phyloP scores from a whole-genome alignment of 2,797 vertebrate genomes.

The Anableps anableps region DNA sequence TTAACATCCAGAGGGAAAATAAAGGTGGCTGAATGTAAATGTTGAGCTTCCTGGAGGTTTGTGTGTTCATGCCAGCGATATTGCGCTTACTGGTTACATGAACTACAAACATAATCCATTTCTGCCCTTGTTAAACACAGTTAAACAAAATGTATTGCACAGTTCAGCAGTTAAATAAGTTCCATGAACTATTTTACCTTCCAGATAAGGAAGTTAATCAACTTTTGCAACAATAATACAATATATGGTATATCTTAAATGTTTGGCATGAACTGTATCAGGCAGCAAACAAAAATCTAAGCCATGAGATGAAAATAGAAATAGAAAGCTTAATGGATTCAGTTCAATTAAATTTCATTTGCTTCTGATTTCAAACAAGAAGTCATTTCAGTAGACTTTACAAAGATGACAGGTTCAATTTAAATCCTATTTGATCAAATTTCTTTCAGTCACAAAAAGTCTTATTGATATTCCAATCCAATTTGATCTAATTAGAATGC shows the following conservation, averaged over 20 bases:
- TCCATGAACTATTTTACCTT: conserved; percentile 43
- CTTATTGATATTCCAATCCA: neutral
- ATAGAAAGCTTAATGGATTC: neutral
- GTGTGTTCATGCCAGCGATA: conserved; percentile 20
- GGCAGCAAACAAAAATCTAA: conserved; percentile 31
- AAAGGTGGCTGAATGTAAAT: conserved; percentile 32
- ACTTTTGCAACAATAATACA: neutral
- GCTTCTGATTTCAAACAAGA: neutral
- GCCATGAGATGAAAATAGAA: neutral
- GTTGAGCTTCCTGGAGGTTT: conserved; percentile 32
- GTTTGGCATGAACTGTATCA: conserved; percentile 23
- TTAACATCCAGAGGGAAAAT: conserved; percentile 5
- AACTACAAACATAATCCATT: conserved; percentile 50
- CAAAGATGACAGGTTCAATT: neutral
- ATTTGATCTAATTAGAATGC: neutral
- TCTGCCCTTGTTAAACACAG: conserved; percentile 41
- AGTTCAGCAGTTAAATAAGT: conserved; percentile 25
- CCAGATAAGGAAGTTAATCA: conserved; percentile 7
- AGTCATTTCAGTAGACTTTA: neutral
- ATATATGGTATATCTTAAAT: conserved; percentile 4
- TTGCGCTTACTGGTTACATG: conserved; percentile 18
- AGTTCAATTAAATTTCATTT: neutral
- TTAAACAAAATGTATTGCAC: neutral
- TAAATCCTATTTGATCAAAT: conserved; percentile 4
- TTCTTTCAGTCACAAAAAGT: neutral